Base-by-base conservation (phyloP, 2,888 invertebrate species). In the Amblyjoppa proteus region DNA sequence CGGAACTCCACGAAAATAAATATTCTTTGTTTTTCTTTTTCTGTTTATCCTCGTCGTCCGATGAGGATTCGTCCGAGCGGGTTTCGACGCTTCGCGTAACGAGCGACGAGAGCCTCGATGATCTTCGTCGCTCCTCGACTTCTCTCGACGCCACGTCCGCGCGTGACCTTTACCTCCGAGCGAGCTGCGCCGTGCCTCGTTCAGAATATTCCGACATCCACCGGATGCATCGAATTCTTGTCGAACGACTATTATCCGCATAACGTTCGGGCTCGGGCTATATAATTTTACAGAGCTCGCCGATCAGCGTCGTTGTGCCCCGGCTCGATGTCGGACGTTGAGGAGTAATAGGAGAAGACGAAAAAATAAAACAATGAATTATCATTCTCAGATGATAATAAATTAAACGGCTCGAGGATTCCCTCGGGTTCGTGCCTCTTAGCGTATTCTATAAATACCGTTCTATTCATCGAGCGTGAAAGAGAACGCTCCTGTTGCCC, bases 191-290 rank as follows among this genome's bases (percentile, higher is more conserved):
- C 31, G n/a, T 49, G 71, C 38, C 51, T 66, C 49, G 58, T 58
- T 70, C 20, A 45, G 51, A 61, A 69, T 75, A 81, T 51, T 73
- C 68, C 69, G 73, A 81, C 73, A 51, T 74, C 77, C 58, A 84
- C 81, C 84, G 81, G 81, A 84, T 81, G 77, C 84, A 31, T 81
- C 64, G 73, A 84, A 84, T 84, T 81, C 84, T 81, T 73, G 77
- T 74, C 74, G 81, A 16, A 13, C 71, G 58, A 77, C 49, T 53
- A 70, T 61, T 53, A 70, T 61, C 77, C 73, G 83, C 78, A 83
- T 83, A 83, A 74, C 73, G 71, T 64, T 69, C 64, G 66, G 31
- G 66, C 49, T 82, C 76, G 77, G 66, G 45, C n/a, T 70, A 49
- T 77, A 28, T 77, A 77, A 38, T 71, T 74, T 81, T 77, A 77